Percentiles rank a stretch among this genome's conserved stretches.
Evolutionary conservation across 2,797 vertebrate genomes (phyloP).

Genomic region (Takifugu ocellatus): DNA sequence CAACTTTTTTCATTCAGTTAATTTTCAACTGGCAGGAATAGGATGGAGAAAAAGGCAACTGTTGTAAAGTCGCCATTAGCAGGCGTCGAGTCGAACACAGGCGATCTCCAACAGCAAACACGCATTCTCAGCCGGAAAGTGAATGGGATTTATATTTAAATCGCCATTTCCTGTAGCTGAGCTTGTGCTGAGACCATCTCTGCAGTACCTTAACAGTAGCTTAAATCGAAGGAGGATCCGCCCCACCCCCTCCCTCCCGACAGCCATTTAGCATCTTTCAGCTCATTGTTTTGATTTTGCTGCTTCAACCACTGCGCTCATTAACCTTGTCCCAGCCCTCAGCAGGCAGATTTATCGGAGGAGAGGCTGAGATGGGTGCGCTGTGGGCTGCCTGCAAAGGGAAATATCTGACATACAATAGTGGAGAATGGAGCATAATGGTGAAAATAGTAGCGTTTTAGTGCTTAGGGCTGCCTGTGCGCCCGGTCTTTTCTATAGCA

Average conservation of each 20-base stretch:
- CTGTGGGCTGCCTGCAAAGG: neutral
- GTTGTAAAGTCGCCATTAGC: slow-evolving; percentile 11
- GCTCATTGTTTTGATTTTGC: slow-evolving; percentile 1
- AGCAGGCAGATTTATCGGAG: too few relatives aligned
- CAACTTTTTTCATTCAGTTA: slow-evolving; percentile 46
- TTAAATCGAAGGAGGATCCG: too few relatives aligned
- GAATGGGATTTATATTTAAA: neutral
- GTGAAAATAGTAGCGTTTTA: neutral
- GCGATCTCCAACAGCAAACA: too few relatives aligned
- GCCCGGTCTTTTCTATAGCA: neutral
- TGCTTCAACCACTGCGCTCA: neutral
- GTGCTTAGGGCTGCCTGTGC: neutral
- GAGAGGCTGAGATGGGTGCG: too few relatives aligned
- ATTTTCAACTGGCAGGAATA: slow-evolving; percentile 16
- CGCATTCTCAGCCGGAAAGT: neutral
- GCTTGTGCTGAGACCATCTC: neutral
- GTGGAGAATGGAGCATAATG: neutral
- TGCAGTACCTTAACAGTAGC: neutral
- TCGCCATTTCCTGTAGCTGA: neutral
- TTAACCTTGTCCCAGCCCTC: too few relatives aligned
- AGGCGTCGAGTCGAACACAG: neutral
- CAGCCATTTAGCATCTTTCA: neutral
- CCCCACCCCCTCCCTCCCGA: too few relatives aligned
- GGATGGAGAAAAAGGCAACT: slow-evolving; percentile 11
- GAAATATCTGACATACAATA: neutral